Percentiles rank a stretch among this genome's conserved stretches.
These are phyloP conservation scores for Dryomyza anilis DNA, from an alignment of 2,888 invertebrate genomes.

Conservation along the genomic window DNA sequence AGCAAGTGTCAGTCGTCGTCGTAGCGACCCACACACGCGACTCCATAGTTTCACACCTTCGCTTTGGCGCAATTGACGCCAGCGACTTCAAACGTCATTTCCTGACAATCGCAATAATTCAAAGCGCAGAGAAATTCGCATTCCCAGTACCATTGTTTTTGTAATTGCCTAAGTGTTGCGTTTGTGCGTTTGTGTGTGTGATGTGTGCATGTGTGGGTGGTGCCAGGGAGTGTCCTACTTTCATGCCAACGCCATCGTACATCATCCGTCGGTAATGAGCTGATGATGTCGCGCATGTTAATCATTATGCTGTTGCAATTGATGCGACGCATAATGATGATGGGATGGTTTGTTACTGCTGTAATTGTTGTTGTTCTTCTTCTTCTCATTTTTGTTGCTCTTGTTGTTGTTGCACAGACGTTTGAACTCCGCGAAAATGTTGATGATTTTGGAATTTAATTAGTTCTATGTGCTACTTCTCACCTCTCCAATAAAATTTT, in stretches of 20 bases:
- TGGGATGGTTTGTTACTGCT: too few species aligned
- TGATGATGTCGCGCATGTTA: not conserved
- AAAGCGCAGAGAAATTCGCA: constrained; percentile 22
- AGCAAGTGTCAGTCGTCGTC: constrained; percentile 11
- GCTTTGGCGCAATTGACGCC: not conserved
- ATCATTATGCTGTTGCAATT: too few species aligned
- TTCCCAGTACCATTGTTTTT: not conserved
- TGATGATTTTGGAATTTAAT: too few species aligned
- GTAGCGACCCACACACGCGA: not conserved
- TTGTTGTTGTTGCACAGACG: too few species aligned
- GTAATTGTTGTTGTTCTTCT: too few species aligned
- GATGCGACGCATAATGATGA: too few species aligned
- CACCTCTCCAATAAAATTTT: too few species aligned
- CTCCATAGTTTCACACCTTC: constrained; percentile 19
- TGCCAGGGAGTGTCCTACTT: not conserved
- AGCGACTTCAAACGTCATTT: constrained; percentile 36
- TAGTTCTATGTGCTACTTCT: too few species aligned
- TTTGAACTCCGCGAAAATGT: too few species aligned
- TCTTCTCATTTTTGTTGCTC: too few species aligned
- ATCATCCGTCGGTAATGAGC: constrained; percentile 5
- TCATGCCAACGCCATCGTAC: not conserved
- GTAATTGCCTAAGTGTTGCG: not conserved
- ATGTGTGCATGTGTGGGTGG: not conserved
- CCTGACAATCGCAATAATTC: constrained; percentile 37
- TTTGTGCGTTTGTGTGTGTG: not conserved